phyloP scores from a whole-genome alignment of 2,797 vertebrate species.

The Xiphophorus birchmanni region DNA sequence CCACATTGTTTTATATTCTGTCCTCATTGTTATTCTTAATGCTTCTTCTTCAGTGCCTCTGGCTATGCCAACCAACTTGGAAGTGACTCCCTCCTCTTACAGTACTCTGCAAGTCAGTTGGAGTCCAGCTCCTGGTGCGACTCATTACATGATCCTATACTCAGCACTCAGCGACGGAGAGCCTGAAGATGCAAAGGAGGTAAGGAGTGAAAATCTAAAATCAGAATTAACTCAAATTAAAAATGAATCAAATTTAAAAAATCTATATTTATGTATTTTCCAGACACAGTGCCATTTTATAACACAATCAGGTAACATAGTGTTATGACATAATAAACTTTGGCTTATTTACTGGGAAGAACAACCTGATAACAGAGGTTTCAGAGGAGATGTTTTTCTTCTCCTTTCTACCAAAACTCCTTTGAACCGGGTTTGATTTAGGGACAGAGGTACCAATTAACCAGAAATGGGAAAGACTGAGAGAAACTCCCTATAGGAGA shows the following conservation, averaged over 20 bases:
- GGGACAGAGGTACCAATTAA: too few relatives aligned
- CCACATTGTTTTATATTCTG: not conserved
- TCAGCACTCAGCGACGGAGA: conserved; percentile 82
- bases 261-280: not conserved
- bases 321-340: too few relatives aligned
- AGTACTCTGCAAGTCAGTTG: conserved; percentile 86
- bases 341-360: too few relatives aligned
- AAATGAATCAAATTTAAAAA: not conserved
- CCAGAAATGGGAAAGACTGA: too few relatives aligned
- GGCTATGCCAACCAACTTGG: conserved; percentile 80
- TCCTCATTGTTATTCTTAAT: not conserved
- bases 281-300: too few relatives aligned
- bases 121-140: conserved; percentile 83
- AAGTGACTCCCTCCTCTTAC: conserved; percentile 83
- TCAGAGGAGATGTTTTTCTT: too few relatives aligned
- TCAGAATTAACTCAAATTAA: not conserved
- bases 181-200: conserved; percentile 85
- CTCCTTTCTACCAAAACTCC: too few relatives aligned
- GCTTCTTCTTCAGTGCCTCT: conserved; percentile 79
- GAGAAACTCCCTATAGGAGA: too few relatives aligned
- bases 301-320: too few relatives aligned
- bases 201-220: conserved; percentile 37
- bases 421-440: too few relatives aligned
- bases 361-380: too few relatives aligned
- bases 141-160: conserved; percentile 89